Evolutionary conservation across 2,888 invertebrate genomes (phyloP), one percentile per base, ranked within the genome.

Genomic region (Entomobrya multifasciata): DNA sequence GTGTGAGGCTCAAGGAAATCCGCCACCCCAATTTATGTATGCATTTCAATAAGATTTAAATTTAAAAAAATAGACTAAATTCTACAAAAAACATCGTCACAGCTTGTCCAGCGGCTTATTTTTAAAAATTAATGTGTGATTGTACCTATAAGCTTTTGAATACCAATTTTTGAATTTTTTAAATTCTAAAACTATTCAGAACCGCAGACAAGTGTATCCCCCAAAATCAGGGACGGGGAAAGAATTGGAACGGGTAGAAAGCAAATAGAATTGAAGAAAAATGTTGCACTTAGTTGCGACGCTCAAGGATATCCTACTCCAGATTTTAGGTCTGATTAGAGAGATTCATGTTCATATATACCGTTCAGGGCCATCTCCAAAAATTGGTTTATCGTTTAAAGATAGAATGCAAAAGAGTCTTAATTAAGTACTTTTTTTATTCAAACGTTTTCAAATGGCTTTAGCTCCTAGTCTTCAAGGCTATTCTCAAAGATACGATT

Each of bases 241-340:
- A 88, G 90, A 88, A 91, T 91, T 72, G 91, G 91, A 11, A 88
- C 89, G 1, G 94, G 77, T 70, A 77, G 87, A 49, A 88, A 88
- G 17, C 78, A 72, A 13, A 44, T 83, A 60, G 87, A 47, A 44
- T 57, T 88, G 30, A 88, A 89, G 47, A 87, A 88, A 22, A 84
- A 88, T 62, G 89, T 94, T 88, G 95, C 95, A 91, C 93, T 96
- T 92, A 94, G 94, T 90, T 95, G 95, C 92, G 94, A 95, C 92
- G 94, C 94, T 62, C 94, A 95, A 92, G 94, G 93, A 83, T 93
- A 93, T 92, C 95, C 95, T 87, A 93, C 94, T 88, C 95, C 95
- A 91, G 92, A 93, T 86, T 94, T 94, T 93, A 95, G 95, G 95
- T 95, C 11, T 27, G 60, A 27, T 17, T 8, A 94, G 41, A 20